Percentiles rank a stretch among this genome's conserved stretches.
phyloP scores from a whole-genome alignment of 2,888 invertebrate species.

The Diarsia rubi region DNA sequence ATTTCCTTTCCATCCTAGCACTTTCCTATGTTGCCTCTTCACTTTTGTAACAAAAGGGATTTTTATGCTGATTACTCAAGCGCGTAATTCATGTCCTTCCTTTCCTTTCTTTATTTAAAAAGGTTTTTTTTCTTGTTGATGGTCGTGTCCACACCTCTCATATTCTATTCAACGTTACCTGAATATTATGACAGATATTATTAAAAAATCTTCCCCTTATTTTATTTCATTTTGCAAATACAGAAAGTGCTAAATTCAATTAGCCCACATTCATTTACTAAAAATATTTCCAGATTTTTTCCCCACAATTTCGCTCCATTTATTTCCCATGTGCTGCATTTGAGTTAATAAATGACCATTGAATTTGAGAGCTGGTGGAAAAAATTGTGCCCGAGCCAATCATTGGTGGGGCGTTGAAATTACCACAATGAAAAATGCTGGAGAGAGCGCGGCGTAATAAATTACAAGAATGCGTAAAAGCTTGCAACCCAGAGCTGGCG shows the following conservation, averaged over 20 bases:
- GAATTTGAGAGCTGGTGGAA: constrained; percentile 71
- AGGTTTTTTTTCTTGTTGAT: constrained; percentile 2
- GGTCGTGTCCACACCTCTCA: not conserved
- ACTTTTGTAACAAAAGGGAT: constrained; percentile 19
- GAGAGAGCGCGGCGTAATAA: constrained; percentile 75
- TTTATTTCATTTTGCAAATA: not conserved
- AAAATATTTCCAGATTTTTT: constrained; percentile 35
- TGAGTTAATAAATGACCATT: constrained; percentile 72
- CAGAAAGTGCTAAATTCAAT: constrained; percentile 6
- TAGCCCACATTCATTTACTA: constrained; percentile 22
- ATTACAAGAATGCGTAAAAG: constrained; percentile 82
- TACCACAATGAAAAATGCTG: constrained; percentile 79
- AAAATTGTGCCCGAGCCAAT: constrained; percentile 75
- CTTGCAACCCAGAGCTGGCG: constrained; percentile 68
- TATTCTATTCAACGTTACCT: not conserved
- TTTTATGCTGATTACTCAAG: constrained; percentile 33
- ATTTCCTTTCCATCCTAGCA: constrained; percentile 7
- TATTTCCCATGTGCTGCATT: constrained; percentile 57
- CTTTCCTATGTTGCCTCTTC: constrained; percentile 2
- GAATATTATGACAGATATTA: not conserved
- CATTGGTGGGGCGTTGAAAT: constrained; percentile 76
- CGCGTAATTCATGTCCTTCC: constrained; percentile 11
- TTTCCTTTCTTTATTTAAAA: constrained; percentile 3
- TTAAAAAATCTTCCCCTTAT: not conserved
- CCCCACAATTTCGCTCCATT: constrained; percentile 55